These are phyloP conservation scores for Hydropsyche betteni DNA, from an alignment of 2,888 invertebrate species.

Conservation along the genomic window DNA sequence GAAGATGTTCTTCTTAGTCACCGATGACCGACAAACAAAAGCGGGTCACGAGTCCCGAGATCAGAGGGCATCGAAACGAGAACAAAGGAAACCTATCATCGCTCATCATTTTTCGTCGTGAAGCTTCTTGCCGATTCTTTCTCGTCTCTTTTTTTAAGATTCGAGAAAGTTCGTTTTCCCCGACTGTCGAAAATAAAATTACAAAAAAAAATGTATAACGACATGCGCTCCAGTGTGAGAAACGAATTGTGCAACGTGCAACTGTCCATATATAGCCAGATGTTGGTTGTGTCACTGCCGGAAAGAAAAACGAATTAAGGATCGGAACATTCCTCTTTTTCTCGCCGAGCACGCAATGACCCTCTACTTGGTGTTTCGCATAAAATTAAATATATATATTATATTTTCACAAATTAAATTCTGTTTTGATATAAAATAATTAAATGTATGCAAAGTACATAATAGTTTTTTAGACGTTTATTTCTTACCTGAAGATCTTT, in stretches of 20 bases:
- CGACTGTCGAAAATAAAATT: not conserved
- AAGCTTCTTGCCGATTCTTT: not conserved
- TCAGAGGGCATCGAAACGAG: constrained; percentile 16
- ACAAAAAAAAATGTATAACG: not conserved
- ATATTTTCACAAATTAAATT: no score
- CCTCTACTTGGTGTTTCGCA: not conserved
- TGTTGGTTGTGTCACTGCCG: constrained; percentile 19
- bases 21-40: constrained; percentile 16
- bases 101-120: not conserved
- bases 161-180: constrained; percentile 2
- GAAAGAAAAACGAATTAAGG: constrained; percentile 9
- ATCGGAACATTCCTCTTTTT: constrained; percentile 18
- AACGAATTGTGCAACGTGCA: constrained; percentile 24
- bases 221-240: constrained; percentile 3
- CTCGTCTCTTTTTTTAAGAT: not conserved
- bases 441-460: no score
- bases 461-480: no score
- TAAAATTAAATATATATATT: no score
- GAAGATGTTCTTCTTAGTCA: constrained; percentile 1
- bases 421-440: no score
- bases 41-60: constrained; percentile 15
- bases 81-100: constrained; percentile 4
- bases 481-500: no score
- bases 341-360: constrained; percentile 1
- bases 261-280: constrained; percentile 11